Conservation (phyloP, 2,888 invertebrate species). For the Blomia tropicalis region DNA sequence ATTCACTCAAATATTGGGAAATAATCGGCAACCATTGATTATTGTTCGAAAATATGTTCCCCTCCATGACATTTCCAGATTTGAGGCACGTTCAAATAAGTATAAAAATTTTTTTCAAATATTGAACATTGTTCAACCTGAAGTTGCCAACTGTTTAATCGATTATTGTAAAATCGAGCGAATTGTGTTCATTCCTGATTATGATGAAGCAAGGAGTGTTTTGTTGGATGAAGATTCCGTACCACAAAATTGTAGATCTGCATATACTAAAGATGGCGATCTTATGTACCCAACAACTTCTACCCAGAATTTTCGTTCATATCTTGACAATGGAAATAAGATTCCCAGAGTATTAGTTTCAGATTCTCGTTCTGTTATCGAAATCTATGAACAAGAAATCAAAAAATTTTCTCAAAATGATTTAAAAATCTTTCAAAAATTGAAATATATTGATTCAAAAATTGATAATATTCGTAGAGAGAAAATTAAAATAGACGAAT, state of each 20-base stretch:
- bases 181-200: constrained; percentile 55
- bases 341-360: background rate
- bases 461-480: background rate
- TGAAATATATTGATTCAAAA: background rate
- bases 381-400: background rate
- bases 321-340: background rate
- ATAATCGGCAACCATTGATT: constrained; percentile 33
- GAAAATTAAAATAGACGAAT: background rate
- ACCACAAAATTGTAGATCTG: constrained; percentile 33
- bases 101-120: constrained; percentile 47
- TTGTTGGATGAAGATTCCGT: constrained; percentile 41
- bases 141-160: constrained; percentile 66
- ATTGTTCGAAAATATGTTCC: constrained; percentile 39
- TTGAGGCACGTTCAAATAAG: constrained; percentile 28
- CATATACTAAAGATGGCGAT: constrained; percentile 28
- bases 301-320: background rate
- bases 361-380: background rate
- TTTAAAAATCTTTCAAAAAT: too few species aligned
- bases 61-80: constrained; percentile 11
- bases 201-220: constrained; percentile 50
- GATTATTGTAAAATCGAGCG: constrained; percentile 56
- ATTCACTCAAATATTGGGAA: constrained; percentile 44
- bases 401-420: background rate
- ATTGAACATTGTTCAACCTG: constrained; percentile 54
- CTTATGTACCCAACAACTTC: constrained; percentile 26